These are phyloP conservation scores for Poecilia velifera DNA, from an alignment of 2,797 vertebrate genomes.

Conservation along the genomic window DNA sequence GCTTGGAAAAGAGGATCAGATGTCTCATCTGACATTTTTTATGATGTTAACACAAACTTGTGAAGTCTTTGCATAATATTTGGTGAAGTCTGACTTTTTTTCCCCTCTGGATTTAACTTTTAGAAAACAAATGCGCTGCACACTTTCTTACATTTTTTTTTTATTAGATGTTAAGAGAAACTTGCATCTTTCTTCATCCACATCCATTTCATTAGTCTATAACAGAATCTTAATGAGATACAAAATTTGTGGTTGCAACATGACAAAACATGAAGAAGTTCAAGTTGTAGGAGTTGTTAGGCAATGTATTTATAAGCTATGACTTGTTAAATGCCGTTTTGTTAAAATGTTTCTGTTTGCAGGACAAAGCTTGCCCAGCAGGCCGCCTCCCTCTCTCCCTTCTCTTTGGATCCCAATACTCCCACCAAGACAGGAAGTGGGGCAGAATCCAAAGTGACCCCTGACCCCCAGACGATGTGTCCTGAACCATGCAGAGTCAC, in stretches of 20 bases:
- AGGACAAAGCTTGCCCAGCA: slow-evolving; percentile 91
- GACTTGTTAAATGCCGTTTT: not conserved
- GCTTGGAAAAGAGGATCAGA: no score
- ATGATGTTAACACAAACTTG: not conserved
- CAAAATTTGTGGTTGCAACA: not conserved
- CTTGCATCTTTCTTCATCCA: not conserved
- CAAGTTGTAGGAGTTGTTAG: not conserved
- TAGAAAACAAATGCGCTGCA: not conserved
- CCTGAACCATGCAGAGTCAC: slow-evolving; percentile 88
- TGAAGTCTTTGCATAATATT: not conserved
- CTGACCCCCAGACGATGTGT: slow-evolving; percentile 80
- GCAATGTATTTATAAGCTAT: not conserved
- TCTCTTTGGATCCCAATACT: slow-evolving; percentile 78
- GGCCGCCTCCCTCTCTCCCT: slow-evolving; percentile 68
- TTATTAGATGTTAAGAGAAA: not conserved
- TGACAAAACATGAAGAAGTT: not conserved
- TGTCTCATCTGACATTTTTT: not conserved
- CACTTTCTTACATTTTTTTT: not conserved
- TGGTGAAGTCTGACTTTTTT: not conserved
- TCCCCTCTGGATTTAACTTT: not conserved
- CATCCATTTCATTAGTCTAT: not conserved
- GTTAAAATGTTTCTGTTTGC: slow-evolving; percentile 9
- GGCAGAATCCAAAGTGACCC: slow-evolving; percentile 74
- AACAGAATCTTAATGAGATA: not conserved
- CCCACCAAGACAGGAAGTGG: slow-evolving; percentile 78